These are phyloP conservation scores for Drosophila mercatorum DNA, from an alignment of 2,888 invertebrate species.

Conservation along the genomic window DNA sequence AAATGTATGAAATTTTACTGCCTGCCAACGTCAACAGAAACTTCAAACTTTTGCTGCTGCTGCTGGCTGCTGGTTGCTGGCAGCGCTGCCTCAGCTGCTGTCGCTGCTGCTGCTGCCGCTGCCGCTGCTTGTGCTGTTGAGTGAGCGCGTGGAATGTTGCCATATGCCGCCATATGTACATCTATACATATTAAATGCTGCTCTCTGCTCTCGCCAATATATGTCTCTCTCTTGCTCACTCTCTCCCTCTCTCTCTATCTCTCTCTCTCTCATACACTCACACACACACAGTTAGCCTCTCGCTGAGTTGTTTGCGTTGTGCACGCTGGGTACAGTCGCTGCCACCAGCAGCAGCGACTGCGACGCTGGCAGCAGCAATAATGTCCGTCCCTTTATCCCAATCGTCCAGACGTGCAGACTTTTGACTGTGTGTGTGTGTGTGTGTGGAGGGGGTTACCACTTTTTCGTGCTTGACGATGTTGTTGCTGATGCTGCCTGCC, in stretches of 20 bases:
- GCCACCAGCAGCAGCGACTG: constrained; percentile 50
- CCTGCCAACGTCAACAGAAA: constrained; percentile 69
- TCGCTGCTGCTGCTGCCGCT: constrained; percentile 9
- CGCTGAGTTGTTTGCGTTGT: constrained; percentile 54
- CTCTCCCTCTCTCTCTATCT: neutral
- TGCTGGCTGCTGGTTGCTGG: constrained; percentile 12
- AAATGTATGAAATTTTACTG: constrained; percentile 68
- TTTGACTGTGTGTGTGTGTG: constrained; percentile 62
- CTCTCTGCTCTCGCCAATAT: constrained; percentile 39
- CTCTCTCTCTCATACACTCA: neutral
- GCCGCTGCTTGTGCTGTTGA: constrained; percentile 35
- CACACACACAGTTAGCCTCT: neutral
- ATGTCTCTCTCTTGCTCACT: constrained; percentile 5
- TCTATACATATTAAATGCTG: constrained; percentile 44
- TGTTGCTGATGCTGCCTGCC: constrained; percentile 32
- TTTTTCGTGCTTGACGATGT: constrained; percentile 72
- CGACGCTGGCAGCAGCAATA: constrained; percentile 60
- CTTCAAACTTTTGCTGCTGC: constrained; percentile 49
- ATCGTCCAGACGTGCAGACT: constrained; percentile 75
- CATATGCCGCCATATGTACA: constrained; percentile 78
- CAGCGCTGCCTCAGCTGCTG: constrained; percentile 14
- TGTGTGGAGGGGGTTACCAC: constrained; percentile 65
- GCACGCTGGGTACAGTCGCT: constrained; percentile 72
- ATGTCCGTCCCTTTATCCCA: constrained; percentile 67
- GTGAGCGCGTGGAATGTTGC: constrained; percentile 73